phyloP scores from a whole-genome alignment of 2,113 vertebrate genomes.

The Boleophthalmus pectinirostris region DNA sequence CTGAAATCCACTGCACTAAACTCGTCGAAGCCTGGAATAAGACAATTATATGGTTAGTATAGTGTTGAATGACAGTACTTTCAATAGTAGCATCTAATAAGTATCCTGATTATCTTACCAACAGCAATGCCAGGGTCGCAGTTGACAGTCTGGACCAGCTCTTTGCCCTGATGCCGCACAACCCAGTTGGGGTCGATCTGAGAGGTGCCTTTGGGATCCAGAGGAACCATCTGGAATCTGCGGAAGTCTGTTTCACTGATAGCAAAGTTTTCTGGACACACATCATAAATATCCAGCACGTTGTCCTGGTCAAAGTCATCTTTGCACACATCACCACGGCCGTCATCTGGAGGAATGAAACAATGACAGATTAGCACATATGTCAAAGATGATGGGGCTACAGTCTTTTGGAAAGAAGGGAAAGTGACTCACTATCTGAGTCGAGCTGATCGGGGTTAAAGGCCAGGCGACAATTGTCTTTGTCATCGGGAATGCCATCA shows the following conservation, averaged over 20 bases:
- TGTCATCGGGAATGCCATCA: conserved; percentile 95
- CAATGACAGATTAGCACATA: conserved; percentile 1
- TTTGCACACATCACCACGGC: conserved; percentile 95
- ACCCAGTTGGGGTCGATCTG: conserved; percentile 99
- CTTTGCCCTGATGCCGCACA: conserved; percentile 97
- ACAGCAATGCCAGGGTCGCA: conserved; percentile 98
- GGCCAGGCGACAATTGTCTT: conserved; percentile 93
- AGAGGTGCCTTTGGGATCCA: conserved; percentile 96
- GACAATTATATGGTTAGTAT: conserved; percentile 16
- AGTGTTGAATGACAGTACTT: neutral
- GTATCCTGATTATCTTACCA: conserved; percentile 75
- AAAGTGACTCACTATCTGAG: conserved; percentile 85
- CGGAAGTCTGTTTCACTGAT: conserved; percentile 98
- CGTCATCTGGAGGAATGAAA: conserved; percentile 80
- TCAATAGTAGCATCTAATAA: neutral
- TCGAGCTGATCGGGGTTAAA: conserved; percentile 93
- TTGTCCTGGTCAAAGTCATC: conserved; percentile 95
- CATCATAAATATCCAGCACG: conserved; percentile 90
- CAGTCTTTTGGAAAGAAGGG: neutral
- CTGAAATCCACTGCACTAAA: conserved; percentile 98
- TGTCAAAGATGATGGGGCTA: neutral
- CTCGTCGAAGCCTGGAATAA: conserved; percentile 87
- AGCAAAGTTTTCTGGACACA: conserved; percentile 94
- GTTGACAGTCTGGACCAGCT: conserved; percentile 98
- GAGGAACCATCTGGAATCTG: conserved; percentile 97